These are phyloP conservation scores for Leptobrachium leishanense DNA, from an alignment of 2,113 vertebrate genomes.

Conservation along the genomic window DNA sequence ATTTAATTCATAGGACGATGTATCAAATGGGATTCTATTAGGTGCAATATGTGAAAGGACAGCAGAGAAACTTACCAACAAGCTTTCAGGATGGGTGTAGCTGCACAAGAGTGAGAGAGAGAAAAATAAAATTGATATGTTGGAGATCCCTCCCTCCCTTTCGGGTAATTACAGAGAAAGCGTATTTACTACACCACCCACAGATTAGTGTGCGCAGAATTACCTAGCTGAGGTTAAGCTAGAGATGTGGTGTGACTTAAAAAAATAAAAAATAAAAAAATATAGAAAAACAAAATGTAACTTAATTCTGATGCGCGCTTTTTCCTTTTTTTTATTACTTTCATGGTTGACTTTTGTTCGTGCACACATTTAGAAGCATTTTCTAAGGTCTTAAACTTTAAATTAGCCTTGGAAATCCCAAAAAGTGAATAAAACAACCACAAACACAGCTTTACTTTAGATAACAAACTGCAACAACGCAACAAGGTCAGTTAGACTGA, in stretches of 20 bases:
- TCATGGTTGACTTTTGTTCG: no score
- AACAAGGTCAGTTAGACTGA: no score
- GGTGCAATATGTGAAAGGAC: not conserved
- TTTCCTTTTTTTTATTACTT: no score
- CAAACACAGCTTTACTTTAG: no score
- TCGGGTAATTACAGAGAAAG: constrained; percentile 16
- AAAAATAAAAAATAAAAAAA: not conserved
- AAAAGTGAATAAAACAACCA: no score
- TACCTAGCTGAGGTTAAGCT: not conserved
- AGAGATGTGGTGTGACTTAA: not conserved
- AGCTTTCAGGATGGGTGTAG: not conserved
- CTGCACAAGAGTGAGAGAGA: not conserved
- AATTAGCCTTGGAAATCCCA: no score
- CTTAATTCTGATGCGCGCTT: no score
- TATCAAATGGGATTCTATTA: not conserved
- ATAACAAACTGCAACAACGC: no score
- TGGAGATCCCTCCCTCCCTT: constrained; percentile 25
- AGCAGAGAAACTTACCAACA: constrained; percentile 30
- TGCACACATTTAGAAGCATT: no score
- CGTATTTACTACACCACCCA: constrained; percentile 16
- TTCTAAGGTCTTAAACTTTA: no score
- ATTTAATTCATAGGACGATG: no score
- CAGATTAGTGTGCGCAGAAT: not conserved
- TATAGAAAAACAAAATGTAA: not conserved
- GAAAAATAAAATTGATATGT: not conserved